phyloP scores from a whole-genome alignment of 2,888 invertebrate species.

The Lepeophtheirus nordmannii region DNA sequence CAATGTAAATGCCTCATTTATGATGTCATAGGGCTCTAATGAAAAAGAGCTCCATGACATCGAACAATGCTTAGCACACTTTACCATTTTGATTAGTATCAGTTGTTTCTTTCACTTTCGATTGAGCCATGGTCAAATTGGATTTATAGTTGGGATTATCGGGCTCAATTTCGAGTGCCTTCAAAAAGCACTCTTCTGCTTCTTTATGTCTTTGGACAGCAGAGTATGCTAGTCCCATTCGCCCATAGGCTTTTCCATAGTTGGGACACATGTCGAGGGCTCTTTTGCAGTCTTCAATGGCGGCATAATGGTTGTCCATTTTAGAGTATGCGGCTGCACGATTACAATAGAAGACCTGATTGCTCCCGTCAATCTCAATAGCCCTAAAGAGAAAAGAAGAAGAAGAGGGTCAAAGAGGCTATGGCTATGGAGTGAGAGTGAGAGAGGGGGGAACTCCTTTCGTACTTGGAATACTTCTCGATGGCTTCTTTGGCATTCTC shows the following conservation, averaged over 20 bases:
- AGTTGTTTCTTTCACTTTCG: constrained; percentile 36
- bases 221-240: constrained; percentile 54
- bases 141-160: constrained; percentile 74
- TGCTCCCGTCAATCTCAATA: constrained; percentile 65
- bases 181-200: constrained; percentile 68
- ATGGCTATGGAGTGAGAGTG: neutral
- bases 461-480: constrained; percentile 51
- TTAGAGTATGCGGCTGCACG: constrained; percentile 89
- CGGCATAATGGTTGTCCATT: constrained; percentile 60
- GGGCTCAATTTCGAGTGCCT: constrained; percentile 77
- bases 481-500: constrained; percentile 65
- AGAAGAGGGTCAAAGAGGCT: neutral
- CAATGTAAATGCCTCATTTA: too few species aligned
- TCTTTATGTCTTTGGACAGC: constrained; percentile 64
- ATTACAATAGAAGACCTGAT: constrained; percentile 92
- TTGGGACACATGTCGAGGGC: constrained; percentile 74
- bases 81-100: neutral
- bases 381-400: constrained; percentile 41
- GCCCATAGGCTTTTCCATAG: constrained; percentile 53
- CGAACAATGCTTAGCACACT: too few species aligned
- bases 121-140: constrained; percentile 68
- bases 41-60: too few species aligned
- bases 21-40: too few species aligned
- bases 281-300: constrained; percentile 75
- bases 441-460: neutral